Evolutionary conservation across 2,888 invertebrate species (phyloP), one percentile per base, ranked within the genome.

Genomic region (Agrilus mali): DNA sequence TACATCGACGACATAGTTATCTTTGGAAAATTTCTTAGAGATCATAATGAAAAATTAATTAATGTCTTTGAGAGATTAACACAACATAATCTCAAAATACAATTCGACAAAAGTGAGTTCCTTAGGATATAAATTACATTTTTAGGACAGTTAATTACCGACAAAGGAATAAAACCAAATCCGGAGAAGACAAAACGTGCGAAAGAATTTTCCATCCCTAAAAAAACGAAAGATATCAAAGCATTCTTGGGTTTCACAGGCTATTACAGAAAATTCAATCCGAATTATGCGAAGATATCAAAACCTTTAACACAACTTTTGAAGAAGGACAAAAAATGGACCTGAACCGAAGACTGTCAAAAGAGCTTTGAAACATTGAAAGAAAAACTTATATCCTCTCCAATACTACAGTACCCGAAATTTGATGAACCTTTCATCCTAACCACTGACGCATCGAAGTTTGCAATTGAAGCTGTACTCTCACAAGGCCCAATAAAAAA

Each of bases 51-150:
- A 37, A 62, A 60, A 43, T 46, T 60, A 2, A 40, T 10, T 6
- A 47, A 53, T 43, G 53, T 63, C 4, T 60, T 63, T 41, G 15
- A 46, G 2, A 41, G 58, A 31, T 45, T 63, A 7, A 37, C 47
- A 14, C 10, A 54, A 40, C 14, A 42, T 38, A 49, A 50, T 35
- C 40, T 55, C 12, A 53, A 63, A 49, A 14, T 64, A 1, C 59
- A 63, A 46, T 57, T 58, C 1, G 58, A 60, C 13, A 62, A 61
- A 47, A 59, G 57, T 27, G 56, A 61, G 49, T 61, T 63, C 35
- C 39, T 60, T 0, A 41, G 55, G 8, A 44, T 48, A 16, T 58
- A 62, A 55, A 55, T 63, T 16, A 55, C 56, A 1, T 65, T 60
- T 40, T 40, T 66, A 27, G 64, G 65, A 5, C 63, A 62, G 36